Base-by-base conservation (phyloP, 2,113 vertebrate genomes). In the Leuciscus idus region DNA sequence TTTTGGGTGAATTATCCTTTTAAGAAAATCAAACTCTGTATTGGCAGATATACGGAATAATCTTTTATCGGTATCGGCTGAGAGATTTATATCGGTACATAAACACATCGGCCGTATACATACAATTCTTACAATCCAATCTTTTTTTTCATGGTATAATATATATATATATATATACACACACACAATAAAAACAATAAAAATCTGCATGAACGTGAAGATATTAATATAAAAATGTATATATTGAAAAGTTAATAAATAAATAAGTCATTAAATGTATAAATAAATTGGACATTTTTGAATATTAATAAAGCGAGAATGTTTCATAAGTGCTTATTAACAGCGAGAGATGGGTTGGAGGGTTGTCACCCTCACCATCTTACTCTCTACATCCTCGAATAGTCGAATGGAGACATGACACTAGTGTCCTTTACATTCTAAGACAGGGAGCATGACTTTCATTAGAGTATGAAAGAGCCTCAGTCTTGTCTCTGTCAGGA, bases 391-490 rank as follows among this genome's bases (percentile, higher is more conserved):
- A 87, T 86, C 70, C 74, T 55, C 0, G 3, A 48, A 75, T 46
- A 75, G 88, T 91, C 89, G 87, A 88, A 91, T 90, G 85, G 92
- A 91, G 91, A 94, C 92, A 94, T 92, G 91, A 91, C 90, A 89
- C 90, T 92, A 93, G 93, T 93, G 92, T 92, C 89, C 92, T 93
- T 88, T 55, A 6, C 89, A 85, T 93, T 91, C 92, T 90, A 91
- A 91, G 88, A 87, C 75, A 78, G 82, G 84, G 68, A 93, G 93
- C 93, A 94, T 94, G 94, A 94, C 93, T 94, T 91, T 92, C 91
- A 95, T 95, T 95, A 95, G 79, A 7, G 26, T 5, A 91, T 95
- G 93, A 95, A 95, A 94, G 93, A 85, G 84, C 76, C 23, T 90
- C 92, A 94, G 94, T 94, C 91, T 94, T 88, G 88, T 94, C 90